These are phyloP conservation scores for Cryptus viduatorius DNA, from an alignment of 2,888 invertebrate genomes.

Conservation along the genomic window DNA sequence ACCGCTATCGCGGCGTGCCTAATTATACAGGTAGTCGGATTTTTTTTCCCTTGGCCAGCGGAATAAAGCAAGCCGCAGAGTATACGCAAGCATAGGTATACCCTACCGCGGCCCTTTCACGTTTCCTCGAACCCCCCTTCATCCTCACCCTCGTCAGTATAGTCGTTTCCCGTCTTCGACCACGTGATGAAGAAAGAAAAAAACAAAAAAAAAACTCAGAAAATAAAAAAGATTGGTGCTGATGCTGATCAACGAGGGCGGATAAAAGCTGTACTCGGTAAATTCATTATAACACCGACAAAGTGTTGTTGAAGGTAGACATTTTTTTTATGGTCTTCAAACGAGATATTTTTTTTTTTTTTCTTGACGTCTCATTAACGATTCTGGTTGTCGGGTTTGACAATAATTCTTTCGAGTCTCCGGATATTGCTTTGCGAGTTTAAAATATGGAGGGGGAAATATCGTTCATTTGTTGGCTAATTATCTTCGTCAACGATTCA, in stretches of 20 bases:
- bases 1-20: conserved; percentile 71
- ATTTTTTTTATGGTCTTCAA: not conserved
- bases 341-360: not conserved
- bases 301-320: not conserved
- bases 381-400: not conserved
- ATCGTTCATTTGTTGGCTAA: not conserved
- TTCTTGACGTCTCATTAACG: not conserved
- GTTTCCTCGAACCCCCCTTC: conserved; percentile 19
- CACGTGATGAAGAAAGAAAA: conserved; percentile 11
- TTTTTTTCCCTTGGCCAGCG: conserved; percentile 65
- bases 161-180: not conserved
- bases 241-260: not conserved
- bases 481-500: not conserved
- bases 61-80: conserved; percentile 42
- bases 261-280: not conserved
- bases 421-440: too few relatives aligned
- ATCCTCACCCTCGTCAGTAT: not conserved
- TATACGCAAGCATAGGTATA: conserved; percentile 43
- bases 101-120: conserved; percentile 20
- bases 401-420: not conserved
- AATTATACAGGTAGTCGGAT: conserved; percentile 72
- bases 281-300: conserved; percentile 19
- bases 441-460: not conserved
- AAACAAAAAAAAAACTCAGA: not conserved
- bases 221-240: not conserved